Evolutionary conservation across 2,888 invertebrate genomes (phyloP), one percentile per base, ranked within the genome.

Genomic region (Hoplodrina blanda): DNA sequence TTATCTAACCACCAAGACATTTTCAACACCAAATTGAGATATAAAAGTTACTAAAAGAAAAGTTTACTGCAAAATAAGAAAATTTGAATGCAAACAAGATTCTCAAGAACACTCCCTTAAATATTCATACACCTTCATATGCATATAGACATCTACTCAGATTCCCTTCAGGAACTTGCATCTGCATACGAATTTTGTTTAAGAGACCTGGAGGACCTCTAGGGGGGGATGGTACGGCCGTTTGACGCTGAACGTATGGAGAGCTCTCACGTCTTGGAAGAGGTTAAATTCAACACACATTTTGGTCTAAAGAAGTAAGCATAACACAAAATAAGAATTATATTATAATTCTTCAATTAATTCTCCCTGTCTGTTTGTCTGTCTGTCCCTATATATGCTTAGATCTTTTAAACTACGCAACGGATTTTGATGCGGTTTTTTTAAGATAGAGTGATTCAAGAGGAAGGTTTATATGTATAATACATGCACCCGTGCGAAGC

Each of bases 111-210:
- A 20, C 15, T 25, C 4, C 20, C 44, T 73, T 60, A 79, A 73
- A 75, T 75, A 75, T 78, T 79, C 75, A 78, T 74, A 57, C 61
- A 68, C 37, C 65, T 41, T 41, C 52, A 50, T 73, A 67, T 62
- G 41, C 75, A 79, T 78, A 64, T 53, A 69, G 62, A 80, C 64
- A 55, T 69, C 25, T 64, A 25, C 63, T 64, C 50, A 64, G 54
- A 54, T 67, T 63, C 62, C 61, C 63, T 73, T 37, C 44, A 65
- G 54, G 50, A 65, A 33, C 62, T 49, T 56, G 60, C 79, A 73
- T 73, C 53, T 50, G 62, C 80, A 69, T 78, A 75, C 55, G 60
- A 80, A 78, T 77, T 53, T 62, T 52, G 37, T 69, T 55, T 44
- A 79, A 66, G 60, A 62, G 49, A 44, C 60, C 33, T 74, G 8